Conservation (phyloP, 2,113 vertebrate genomes). For the Mobula hypostoma region DNA sequence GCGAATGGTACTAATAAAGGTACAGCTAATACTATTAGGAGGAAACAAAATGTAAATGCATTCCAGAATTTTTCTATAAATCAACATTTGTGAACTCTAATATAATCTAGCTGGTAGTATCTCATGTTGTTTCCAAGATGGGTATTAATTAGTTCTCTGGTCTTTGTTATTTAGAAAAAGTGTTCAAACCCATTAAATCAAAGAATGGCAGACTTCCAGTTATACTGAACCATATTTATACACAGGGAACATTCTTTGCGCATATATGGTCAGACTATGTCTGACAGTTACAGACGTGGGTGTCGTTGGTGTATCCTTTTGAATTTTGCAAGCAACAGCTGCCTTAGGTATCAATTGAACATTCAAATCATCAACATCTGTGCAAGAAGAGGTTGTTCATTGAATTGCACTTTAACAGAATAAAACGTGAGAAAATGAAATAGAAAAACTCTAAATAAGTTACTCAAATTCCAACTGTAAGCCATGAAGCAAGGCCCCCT, state of each 20-base stretch:
- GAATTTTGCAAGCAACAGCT: neutral
- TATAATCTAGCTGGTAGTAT: neutral
- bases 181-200: neutral
- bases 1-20: too few species aligned
- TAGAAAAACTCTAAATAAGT: too few species aligned
- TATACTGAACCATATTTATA: neutral
- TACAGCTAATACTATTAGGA: neutral
- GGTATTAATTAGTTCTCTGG: neutral
- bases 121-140: neutral
- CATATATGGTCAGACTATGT: neutral
- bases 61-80: neutral
- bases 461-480: too few species aligned
- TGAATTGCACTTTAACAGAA: too few species aligned
- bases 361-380: neutral
- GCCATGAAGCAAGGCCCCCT: too few species aligned
- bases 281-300: neutral
- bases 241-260: neutral
- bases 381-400: neutral
- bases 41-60: neutral
- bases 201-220: neutral
- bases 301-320: neutral
- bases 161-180: neutral
- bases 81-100: neutral
- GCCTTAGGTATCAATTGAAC: neutral
- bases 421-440: too few species aligned